A percentile compares a stretch with the other conserved stretches of the same genome.
phyloP scores from a whole-genome alignment of 92 coral and sea anemone species.

The Umimayanthus kanabou region DNA sequence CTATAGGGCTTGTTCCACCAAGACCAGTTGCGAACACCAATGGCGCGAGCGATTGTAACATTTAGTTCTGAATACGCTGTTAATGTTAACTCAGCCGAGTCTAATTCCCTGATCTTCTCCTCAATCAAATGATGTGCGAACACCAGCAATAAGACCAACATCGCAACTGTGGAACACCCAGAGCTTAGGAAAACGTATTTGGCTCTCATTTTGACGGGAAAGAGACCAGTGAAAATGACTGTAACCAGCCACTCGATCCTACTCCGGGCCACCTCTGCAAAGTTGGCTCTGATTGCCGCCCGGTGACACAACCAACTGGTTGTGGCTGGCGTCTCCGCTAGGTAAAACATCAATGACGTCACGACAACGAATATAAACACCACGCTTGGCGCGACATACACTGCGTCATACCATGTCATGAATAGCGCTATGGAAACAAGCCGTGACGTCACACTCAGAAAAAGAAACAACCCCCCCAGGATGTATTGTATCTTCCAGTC shows the following conservation, averaged over 20 bases:
- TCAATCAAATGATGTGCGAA: not conserved
- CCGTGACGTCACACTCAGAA: conserved; percentile 9
- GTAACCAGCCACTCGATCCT: conserved; percentile 21
- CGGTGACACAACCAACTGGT: not conserved
- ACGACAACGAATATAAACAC: not conserved
- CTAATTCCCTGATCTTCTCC: not conserved
- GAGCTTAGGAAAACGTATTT: not conserved
- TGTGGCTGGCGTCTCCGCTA: not conserved
- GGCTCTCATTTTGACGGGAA: not conserved
- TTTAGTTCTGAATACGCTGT: not conserved
- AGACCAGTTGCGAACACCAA: not conserved
- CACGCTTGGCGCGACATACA: conserved; percentile 3
- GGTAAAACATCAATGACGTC: not conserved
- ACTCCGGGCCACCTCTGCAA: not conserved
- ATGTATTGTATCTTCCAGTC: not conserved
- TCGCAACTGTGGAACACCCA: not conserved
- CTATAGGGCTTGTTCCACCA: conserved; percentile 1
- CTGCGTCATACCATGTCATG: conserved; percentile 2
- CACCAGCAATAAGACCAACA: not conserved
- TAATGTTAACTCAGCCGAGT: not conserved
- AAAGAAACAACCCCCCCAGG: not conserved
- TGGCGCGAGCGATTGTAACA: not conserved
- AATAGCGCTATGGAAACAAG: conserved; percentile 10
- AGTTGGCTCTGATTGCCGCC: not conserved
- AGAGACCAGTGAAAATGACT: not conserved